A percentile compares a stretch with the other conserved stretches of the same genome.
Conservation (phyloP, 2,888 invertebrate species). For the Trisateles emortualis region DNA sequence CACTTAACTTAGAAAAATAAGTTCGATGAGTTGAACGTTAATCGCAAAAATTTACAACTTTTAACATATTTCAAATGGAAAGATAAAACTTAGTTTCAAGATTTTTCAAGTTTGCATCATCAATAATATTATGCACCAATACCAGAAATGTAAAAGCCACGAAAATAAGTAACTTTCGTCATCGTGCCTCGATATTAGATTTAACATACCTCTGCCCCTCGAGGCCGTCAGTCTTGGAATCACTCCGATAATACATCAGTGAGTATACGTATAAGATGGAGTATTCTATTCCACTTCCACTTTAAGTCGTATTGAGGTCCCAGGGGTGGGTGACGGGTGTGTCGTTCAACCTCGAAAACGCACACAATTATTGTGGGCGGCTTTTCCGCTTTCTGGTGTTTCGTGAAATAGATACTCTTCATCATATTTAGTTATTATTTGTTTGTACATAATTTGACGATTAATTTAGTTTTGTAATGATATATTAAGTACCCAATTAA, state of each 20-base stretch:
- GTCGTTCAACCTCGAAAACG: slow-evolving; percentile 43
- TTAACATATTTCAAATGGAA: too few relatives aligned
- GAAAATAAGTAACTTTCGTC: slow-evolving; percentile 15
- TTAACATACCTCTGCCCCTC: slow-evolving; percentile 35
- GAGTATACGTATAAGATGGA: too few relatives aligned
- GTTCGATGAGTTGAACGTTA: too few relatives aligned
- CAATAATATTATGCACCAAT: not conserved
- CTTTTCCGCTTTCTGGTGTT: slow-evolving; percentile 16
- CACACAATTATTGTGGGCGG: slow-evolving; percentile 21
- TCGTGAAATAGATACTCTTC: not conserved
- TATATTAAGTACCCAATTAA: too few relatives aligned
- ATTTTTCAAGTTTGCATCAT: not conserved
- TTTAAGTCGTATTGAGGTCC: slow-evolving; percentile 38
- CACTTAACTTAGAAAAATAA: too few relatives aligned
- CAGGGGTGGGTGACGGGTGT: slow-evolving; percentile 36
- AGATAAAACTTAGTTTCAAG: too few relatives aligned
- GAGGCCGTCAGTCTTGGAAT: slow-evolving; percentile 26
- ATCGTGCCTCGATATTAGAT: slow-evolving; percentile 37
- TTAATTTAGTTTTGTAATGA: too few relatives aligned
- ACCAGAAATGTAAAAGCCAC: not conserved
- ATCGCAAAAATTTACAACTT: too few relatives aligned
- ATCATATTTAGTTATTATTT: too few relatives aligned
- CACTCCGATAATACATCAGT: slow-evolving; percentile 37
- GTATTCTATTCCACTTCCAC: slow-evolving; percentile 46
- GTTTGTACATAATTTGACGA: too few relatives aligned